Evolutionary conservation across 2,113 vertebrate species (phyloP), one percentile per base, ranked within the genome.

Genomic region (Urocitellus parryii): DNA sequence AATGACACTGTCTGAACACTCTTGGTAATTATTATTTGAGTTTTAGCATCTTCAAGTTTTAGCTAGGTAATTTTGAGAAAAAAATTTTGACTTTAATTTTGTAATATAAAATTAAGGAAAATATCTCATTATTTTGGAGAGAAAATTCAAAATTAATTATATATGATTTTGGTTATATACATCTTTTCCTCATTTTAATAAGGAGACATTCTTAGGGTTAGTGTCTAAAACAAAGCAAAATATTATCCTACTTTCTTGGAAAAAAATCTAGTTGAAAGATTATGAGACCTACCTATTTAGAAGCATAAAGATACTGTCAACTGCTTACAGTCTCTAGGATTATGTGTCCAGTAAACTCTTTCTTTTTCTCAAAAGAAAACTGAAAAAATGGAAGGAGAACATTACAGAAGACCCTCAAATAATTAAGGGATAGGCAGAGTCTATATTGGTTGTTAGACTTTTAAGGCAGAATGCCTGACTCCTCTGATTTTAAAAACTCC

Each of bases 21-120:
- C 10, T 20, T 45, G 22, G 17, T 20, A 84, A 56, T 39, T 68
- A 6, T 73, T 67, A 81, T 53, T 87, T 84, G 65, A 67, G 0
- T 61, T 92, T 92, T 56, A 84, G 29, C 17, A 39, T 63, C 42
- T 94, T n/a, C 2, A 72, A 79, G 27, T 93, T 76, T 93, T 84
- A 82, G 39, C 20, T 48, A 92, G n/a, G 13, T 74, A 79, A 77
- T 90, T 87, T 97, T 90, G 34, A 17, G 25, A 83, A 96, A 95
- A 92, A 25, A 39, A 39, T 39, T 39, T 39, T 90, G 9, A 73
- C 18, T 63, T 85, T 78, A 80, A 81, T 76, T 95, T 89, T 89
- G 18, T 27, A 86, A 27, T 29, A 48, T 56, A 61, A 91, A 86
- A 74, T 77, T 45, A 90, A 85, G 68, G 53, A 29, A 84, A 81